Conservation (phyloP, 2,797 vertebrate species). For the Luscinia luscinia region DNA sequence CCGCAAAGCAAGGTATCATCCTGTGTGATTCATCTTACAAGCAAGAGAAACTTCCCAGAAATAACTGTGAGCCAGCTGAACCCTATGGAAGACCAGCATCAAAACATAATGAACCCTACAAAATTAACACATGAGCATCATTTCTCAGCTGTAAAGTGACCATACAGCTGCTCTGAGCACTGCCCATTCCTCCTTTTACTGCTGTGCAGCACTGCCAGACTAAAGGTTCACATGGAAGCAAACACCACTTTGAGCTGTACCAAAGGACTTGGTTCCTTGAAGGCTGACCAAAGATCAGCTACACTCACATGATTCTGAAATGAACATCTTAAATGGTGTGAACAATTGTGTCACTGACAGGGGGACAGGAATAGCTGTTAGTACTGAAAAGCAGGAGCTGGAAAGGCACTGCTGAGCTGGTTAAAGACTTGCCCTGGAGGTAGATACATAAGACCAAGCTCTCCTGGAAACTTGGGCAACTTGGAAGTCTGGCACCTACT, state of each 20-base stretch:
- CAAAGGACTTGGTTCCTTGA: neutral
- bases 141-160: neutral
- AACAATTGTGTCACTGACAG: neutral
- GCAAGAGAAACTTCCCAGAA: neutral
- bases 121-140: neutral
- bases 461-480: neutral
- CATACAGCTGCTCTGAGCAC: neutral
- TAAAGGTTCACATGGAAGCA: neutral
- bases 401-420: neutral
- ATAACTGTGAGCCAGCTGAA: neutral
- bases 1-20: neutral
- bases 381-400: neutral
- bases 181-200: neutral
- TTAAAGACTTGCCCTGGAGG: neutral
- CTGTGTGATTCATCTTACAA: neutral
- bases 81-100: neutral
- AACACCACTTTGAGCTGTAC: rapidly evolving
- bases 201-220: neutral
- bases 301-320: neutral
- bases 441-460: neutral
- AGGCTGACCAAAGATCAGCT: neutral
- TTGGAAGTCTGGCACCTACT: neutral
- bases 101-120: neutral
- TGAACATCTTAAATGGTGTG: neutral
- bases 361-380: neutral